Percentiles rank a stretch among this genome's conserved stretches.
phyloP scores from a whole-genome alignment of 2,888 invertebrate species.

The Scaptomyza cyrtandrae region DNA sequence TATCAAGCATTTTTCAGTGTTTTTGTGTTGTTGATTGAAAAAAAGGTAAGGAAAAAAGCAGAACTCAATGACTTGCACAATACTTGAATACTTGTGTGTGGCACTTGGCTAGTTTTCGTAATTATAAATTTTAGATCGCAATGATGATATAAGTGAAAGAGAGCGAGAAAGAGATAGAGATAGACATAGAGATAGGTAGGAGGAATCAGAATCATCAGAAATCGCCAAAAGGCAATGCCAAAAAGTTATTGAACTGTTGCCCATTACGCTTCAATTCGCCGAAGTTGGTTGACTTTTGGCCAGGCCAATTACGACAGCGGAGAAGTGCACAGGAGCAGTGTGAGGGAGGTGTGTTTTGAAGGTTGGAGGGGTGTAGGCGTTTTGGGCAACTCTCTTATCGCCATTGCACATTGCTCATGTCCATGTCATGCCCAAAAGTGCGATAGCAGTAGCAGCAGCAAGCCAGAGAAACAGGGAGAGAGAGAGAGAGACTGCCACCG shows the following conservation, averaged over 20 bases:
- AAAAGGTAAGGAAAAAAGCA: background rate
- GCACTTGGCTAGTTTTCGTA: constrained; percentile 34
- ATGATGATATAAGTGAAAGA: constrained; percentile 29
- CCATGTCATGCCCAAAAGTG: constrained; percentile 58
- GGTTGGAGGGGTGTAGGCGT: background rate
- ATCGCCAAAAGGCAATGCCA: constrained; percentile 64
- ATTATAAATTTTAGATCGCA: constrained; percentile 45
- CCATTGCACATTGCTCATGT: constrained; percentile 76
- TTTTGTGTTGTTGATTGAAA: background rate
- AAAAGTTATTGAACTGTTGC: constrained; percentile 82
- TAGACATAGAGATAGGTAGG: background rate
- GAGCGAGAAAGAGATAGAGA: background rate
- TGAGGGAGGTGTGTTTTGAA: constrained; percentile 1
- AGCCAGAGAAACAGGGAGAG: background rate
- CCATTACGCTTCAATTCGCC: constrained; percentile 81
- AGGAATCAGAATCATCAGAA: constrained; percentile 35
- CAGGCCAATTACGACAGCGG: constrained; percentile 46
- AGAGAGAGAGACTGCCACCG: background rate
- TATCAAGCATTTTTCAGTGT: background rate
- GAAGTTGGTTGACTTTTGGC: constrained; percentile 55
- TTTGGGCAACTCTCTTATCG: constrained; percentile 58
- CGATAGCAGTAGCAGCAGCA: constrained; percentile 56
- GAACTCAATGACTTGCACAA: constrained; percentile 1
- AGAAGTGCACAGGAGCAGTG: background rate
- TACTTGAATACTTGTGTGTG: constrained; percentile 6